Evolutionary conservation across 2,113 vertebrate species (phyloP), one percentile per base, ranked within the genome.

Genomic region (Forbesichthys agassizii): DNA sequence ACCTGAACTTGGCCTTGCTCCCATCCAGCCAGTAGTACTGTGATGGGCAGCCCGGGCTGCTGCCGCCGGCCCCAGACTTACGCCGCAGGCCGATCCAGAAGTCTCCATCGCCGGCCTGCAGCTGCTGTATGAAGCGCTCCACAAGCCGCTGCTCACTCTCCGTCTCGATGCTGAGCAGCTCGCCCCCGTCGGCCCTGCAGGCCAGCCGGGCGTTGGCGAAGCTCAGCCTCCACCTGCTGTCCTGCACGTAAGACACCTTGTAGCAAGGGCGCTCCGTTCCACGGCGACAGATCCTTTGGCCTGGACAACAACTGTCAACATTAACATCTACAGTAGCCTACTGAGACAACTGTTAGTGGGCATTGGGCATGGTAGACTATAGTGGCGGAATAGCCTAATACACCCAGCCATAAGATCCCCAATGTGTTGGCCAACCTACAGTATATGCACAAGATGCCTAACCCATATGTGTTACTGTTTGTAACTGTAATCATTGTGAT

Each of bases 81-180:
- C 95, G 94, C 11, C 84, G 88, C 0, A 99, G 94, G 20, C 97
- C 97, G 0, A 98, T 95, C 96, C 96, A 98, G 88, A 97, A 98
- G 72, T 98, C 95, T 0, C 96, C 96, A 63, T 96, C 94, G 0
- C 93, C 90, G 0, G 91, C 89, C 46, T 83, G 70, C 64, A 97
- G 90, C 69, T 91, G 89, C 63, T 84, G 81, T 62, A 98, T 90
- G 33, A 98, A 93, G 0, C 86, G 93, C 62, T 96, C 93, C 1
- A 99, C 91, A 74, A 98, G 84, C 0, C 75, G 93, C 85, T 99
- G 97, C 83, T 99, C 96, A 0, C 90, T 91, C 12, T 93, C 93
- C 0, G 93, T 94, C 81, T 96, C 94, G 0, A 99, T 92, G 77
- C 95, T 98, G 59, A 98, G 91, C 3, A 99, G 66, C 7, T 96